Conservation (phyloP, 1,140 invertebrate species). For the Probaryconus sp. region DNA sequence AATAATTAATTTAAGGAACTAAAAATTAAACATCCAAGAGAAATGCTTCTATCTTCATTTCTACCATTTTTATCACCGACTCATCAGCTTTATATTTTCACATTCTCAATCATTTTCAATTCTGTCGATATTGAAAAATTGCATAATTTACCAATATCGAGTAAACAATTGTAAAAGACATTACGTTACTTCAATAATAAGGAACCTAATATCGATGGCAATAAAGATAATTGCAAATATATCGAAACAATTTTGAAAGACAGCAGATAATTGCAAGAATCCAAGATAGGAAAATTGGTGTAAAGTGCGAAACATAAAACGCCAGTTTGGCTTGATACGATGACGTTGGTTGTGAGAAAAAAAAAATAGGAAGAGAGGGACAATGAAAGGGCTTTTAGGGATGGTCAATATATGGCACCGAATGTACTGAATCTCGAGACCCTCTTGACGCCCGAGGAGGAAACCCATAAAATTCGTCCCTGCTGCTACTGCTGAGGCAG, state of each 20-base stretch:
- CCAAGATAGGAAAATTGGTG: too few species aligned
- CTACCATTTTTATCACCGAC: background rate
- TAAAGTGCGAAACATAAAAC: slow-evolving; percentile 20
- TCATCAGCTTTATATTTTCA: slow-evolving; percentile 8
- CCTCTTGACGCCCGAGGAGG: slow-evolving; percentile 62
- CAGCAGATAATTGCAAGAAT: too few species aligned
- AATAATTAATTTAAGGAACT: slow-evolving; percentile 58
- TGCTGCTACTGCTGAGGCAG: slow-evolving; percentile 66
- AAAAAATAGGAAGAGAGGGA: slow-evolving; percentile 26
- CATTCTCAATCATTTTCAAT: too few species aligned
- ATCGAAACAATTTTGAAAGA: too few species aligned
- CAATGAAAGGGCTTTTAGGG: slow-evolving; percentile 51
- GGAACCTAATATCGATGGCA: too few species aligned
- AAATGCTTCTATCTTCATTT: slow-evolving; percentile 8
- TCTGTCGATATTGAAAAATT: too few species aligned
- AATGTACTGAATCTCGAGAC: slow-evolving; percentile 65
- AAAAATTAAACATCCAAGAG: slow-evolving; percentile 28
- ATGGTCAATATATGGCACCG: slow-evolving; percentile 51
- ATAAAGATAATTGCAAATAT: too few species aligned
- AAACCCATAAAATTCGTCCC: slow-evolving; percentile 73
- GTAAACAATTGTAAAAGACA: too few species aligned
- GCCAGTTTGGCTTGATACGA: slow-evolving; percentile 17
- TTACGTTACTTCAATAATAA: too few species aligned
- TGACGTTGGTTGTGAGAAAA: too few species aligned
- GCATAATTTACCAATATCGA: too few species aligned